A percentile compares a stretch with the other conserved stretches of the same genome.
Evolutionary conservation across 2,888 invertebrate genomes (phyloP).

Genomic region (Himalopsyche tibetana): DNA sequence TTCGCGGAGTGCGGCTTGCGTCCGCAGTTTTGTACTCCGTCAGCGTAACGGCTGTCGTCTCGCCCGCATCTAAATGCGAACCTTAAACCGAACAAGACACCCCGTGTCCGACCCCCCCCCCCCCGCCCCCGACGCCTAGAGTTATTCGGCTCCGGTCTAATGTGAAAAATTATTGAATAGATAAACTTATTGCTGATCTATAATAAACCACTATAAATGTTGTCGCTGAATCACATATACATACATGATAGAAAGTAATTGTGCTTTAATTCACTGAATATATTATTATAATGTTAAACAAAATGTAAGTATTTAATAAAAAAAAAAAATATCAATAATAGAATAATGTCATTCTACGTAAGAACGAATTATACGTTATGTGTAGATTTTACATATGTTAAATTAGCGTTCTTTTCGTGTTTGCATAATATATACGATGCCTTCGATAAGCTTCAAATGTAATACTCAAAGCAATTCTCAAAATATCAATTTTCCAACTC

Average conservation of each 20-base stretch:
- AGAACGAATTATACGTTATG: conserved; percentile 52
- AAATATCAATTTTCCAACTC: not conserved
- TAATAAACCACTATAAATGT: conserved; percentile 59
- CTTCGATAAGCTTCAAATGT: conserved; percentile 23
- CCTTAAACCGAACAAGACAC: too few species aligned
- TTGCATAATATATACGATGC: not conserved
- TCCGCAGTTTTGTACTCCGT: too few species aligned
- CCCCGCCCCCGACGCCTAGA: conserved; percentile 19
- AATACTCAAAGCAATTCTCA: conserved; percentile 35
- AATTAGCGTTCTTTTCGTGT: conserved; percentile 35
- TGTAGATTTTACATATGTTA: conserved; percentile 58
- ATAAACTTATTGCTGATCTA: conserved; percentile 42
- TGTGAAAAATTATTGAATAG: conserved; percentile 14
- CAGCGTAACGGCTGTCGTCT: too few species aligned
- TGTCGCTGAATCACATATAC: conserved; percentile 62
- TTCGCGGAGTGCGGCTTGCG: too few species aligned
- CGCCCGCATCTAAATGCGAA: too few species aligned
- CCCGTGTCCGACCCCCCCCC: too few species aligned
- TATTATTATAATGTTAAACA: conserved; percentile 60
- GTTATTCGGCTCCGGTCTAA: not conserved
- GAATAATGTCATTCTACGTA: conserved; percentile 57
- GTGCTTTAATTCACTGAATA: conserved; percentile 61
- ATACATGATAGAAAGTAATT: conserved; percentile 53
- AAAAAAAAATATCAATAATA: conserved; percentile 64
- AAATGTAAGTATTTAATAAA: conserved; percentile 53